phyloP scores from a whole-genome alignment of 2,888 invertebrate genomes.

The Antitype chi region DNA sequence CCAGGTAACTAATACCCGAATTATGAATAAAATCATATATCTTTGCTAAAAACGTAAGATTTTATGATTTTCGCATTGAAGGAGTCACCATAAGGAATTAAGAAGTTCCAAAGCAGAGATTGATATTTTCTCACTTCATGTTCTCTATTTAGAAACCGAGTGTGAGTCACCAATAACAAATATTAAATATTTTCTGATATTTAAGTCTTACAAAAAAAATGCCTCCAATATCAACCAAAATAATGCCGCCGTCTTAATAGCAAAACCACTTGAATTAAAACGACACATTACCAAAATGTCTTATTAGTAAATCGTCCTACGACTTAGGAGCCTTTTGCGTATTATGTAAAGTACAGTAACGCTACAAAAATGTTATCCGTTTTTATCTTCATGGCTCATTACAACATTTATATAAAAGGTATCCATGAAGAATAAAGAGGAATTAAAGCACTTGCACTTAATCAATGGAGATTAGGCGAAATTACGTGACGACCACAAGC shows the following conservation, averaged over 20 bases:
- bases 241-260: neutral
- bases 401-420: neutral
- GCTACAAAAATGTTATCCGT: neutral
- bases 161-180: neutral
- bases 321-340: neutral
- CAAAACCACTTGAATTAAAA: neutral
- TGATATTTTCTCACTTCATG: neutral
- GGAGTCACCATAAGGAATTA: neutral
- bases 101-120: neutral
- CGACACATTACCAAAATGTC: neutral
- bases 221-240: neutral
- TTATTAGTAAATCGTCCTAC: neutral
- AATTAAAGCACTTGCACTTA: too few species aligned
- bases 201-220: neutral
- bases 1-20: conserved; percentile 51
- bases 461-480: too few species aligned
- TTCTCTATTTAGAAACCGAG: neutral
- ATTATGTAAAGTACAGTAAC: neutral
- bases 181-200: neutral
- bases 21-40: neutral
- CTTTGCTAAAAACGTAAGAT: neutral
- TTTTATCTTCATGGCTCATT: neutral
- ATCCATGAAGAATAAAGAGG: neutral
- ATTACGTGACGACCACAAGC: too few species aligned
- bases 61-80: neutral